These are phyloP conservation scores for Platyrinchus mystaceus DNA, from an alignment of 2,797 vertebrate genomes.

Conservation along the genomic window DNA sequence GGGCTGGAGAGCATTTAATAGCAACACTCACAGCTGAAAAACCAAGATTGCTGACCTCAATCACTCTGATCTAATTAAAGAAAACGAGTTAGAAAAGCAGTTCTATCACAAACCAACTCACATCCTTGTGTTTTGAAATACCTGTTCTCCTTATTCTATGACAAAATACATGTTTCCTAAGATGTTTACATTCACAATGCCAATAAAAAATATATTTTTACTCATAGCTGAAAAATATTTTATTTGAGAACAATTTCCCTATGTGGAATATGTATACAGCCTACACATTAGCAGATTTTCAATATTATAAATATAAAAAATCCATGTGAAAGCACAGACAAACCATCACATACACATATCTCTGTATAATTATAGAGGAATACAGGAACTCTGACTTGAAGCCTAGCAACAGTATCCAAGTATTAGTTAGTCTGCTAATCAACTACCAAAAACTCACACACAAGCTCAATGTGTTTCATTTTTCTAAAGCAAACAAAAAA, in stretches of 20 bases:
- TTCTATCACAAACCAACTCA: background rate
- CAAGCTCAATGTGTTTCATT: conserved; percentile 46
- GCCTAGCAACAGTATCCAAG: conserved; percentile 83
- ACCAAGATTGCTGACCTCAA: background rate
- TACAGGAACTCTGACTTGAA: conserved; percentile 68
- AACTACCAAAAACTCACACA: conserved; percentile 69
- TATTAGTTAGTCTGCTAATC: conserved; percentile 71
- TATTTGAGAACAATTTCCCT: background rate
- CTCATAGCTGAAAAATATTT: background rate
- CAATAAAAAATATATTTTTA: background rate
- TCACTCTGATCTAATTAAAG: background rate
- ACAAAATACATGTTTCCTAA: background rate
- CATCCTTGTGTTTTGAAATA: background rate
- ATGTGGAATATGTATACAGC: background rate
- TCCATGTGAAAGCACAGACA: conserved; percentile 62
- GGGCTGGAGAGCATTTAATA: background rate
- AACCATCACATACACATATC: conserved; percentile 57
- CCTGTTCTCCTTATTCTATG: background rate
- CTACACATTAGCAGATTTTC: background rate
- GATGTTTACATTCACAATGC: background rate
- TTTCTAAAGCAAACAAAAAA: conserved; percentile 22
- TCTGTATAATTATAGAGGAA: conserved; percentile 71
- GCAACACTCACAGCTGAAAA: conserved; percentile 2
- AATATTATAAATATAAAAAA: background rate
- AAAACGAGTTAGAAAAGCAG: conserved; percentile 9